These are phyloP conservation scores for Alcedo atthis DNA, from an alignment of 2,797 vertebrate species.

Conservation along the genomic window DNA sequence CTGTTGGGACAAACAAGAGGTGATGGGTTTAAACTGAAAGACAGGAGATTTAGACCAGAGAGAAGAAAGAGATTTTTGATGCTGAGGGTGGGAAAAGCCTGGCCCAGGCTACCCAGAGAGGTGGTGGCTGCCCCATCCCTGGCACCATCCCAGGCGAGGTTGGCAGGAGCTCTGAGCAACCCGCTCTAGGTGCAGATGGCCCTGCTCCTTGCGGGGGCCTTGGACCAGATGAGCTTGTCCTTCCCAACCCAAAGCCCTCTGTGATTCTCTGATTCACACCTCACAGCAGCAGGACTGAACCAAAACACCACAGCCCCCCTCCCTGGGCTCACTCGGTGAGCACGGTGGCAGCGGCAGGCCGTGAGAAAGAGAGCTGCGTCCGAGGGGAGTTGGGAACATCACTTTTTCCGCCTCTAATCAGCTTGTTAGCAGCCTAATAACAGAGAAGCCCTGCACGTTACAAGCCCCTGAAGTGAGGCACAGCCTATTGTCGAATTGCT, in stretches of 20 bases:
- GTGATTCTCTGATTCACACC: not conserved
- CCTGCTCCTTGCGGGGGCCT: too few species aligned
- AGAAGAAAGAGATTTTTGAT: not conserved
- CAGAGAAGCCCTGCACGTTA: constrained; percentile 51
- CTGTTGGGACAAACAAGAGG: not conserved
- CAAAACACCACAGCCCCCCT: not conserved
- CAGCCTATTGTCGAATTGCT: constrained; percentile 66
- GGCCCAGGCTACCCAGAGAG: not conserved
- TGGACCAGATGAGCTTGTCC: not conserved
- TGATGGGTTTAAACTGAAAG: not conserved
- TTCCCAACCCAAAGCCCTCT: not conserved
- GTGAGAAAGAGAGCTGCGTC: not conserved
- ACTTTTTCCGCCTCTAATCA: constrained; percentile 67
- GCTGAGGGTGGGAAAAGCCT: not conserved
- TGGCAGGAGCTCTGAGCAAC: not conserved
- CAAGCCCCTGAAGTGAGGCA: constrained; percentile 58
- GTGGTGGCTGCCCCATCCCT: not conserved
- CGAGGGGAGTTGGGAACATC: constrained; percentile 59
- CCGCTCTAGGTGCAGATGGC: too few species aligned
- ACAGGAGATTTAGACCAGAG: not conserved
- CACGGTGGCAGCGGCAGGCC: not conserved
- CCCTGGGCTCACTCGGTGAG: not conserved
- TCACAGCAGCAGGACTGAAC: not conserved
- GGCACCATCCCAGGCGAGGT: not conserved
- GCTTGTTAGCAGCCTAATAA: constrained; percentile 74